Base-by-base conservation (phyloP, 2,797 vertebrate species). In the Pampus argenteus region DNA sequence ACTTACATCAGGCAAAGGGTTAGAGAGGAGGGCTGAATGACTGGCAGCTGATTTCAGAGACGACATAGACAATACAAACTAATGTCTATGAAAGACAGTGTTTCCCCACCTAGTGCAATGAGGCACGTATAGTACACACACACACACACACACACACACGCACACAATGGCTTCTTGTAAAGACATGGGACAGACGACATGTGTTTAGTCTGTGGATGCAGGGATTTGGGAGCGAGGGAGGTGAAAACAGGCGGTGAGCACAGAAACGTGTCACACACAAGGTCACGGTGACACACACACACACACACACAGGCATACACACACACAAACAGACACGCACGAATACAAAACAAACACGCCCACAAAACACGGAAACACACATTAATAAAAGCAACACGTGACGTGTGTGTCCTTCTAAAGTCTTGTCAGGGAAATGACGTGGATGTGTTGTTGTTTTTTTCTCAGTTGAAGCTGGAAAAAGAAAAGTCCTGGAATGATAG, bases 321-420 rank as follows among this genome's bases (percentile, higher is more conserved):
- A 69, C 81, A 81, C 84, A 71, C 84, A 79, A 81, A 86, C 81
- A 59, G 78, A 79, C 59, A 49, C 85, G 74, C 86, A 93, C 85
- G 56, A 87, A 91, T 90, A 93, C 90, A 92, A 92, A 92, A 93
- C 91, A 91, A 91, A 92, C 89, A 93, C 90, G 45, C 90, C 84
- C 84, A 91, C 87, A 78, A 78, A 92, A 94, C 89, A 93, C 89
- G 42, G 83, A 92, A 88, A 91, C 89, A 92, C 91, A 85, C 86
- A 87, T 82, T 88, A 83, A 76, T 83, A 78, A 89, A 93, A 91
- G 89, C 85, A 78, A 93, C 86, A 92, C 84, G 60, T n/a, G 76
- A 91, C 62, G 67, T 76, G 82, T 87, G 86, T 85, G 83, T 91
- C 89, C 84, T 90, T 85, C 83, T 77, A 79, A 81, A 83, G 87